phyloP scores from a whole-genome alignment of 2,888 invertebrate genomes.

The Lomographa bimaculata region DNA sequence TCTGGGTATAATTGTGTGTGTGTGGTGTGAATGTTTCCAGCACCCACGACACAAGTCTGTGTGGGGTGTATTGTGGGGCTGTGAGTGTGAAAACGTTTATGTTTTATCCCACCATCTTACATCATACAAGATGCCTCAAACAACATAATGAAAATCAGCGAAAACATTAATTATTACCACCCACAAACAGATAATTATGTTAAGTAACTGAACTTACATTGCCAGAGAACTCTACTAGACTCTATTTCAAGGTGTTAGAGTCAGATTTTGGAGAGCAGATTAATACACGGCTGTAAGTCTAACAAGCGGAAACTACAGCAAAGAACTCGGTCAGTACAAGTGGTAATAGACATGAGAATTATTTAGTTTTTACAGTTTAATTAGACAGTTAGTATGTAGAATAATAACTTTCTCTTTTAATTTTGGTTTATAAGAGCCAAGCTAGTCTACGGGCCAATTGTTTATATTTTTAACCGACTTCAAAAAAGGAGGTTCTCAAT shows the following conservation, averaged over 20 bases:
- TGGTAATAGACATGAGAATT: slow-evolving; percentile 19
- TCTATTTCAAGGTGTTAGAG: slow-evolving; percentile 8
- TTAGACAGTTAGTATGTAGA: slow-evolving; percentile 3
- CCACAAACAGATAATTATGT: slow-evolving; percentile 18
- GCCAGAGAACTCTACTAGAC: neutral
- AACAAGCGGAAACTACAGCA: slow-evolving; percentile 26
- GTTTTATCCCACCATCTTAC: slow-evolving; percentile 8
- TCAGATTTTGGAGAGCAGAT: slow-evolving; percentile 6
- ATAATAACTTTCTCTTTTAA: no score
- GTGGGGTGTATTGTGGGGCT: no score
- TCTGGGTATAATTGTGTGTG: no score
- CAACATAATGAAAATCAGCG: slow-evolving; percentile 16
- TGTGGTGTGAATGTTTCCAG: no score
- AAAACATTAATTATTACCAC: slow-evolving; percentile 23
- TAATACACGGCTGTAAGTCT: slow-evolving; percentile 19
- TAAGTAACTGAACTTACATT: slow-evolving; percentile 13
- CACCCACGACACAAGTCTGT: no score
- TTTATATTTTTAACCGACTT: no score
- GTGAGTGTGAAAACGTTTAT: no score
- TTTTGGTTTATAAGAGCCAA: no score
- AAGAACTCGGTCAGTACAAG: slow-evolving; percentile 23
- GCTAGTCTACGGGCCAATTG: no score
- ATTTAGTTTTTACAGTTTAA: slow-evolving; percentile 16
- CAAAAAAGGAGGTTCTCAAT: no score
- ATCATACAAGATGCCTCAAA: slow-evolving; percentile 6